Base-by-base conservation (phyloP, 2,113 vertebrate genomes). In the Pardalotus punctatus region DNA sequence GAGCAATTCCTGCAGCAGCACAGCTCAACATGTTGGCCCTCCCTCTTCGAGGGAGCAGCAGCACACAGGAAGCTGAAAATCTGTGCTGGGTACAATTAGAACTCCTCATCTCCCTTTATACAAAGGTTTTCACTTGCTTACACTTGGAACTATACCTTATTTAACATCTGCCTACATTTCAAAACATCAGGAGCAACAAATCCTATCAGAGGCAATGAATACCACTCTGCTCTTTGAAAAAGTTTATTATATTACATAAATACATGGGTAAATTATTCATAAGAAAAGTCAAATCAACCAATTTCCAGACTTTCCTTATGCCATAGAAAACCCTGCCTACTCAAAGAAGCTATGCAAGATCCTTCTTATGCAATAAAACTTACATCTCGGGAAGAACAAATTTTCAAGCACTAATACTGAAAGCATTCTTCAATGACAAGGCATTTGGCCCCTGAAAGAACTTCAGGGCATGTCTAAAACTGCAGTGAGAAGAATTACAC, bases 11-110 rank as follows among this genome's bases (percentile, higher is more conserved):
- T 12, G 50, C 56, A 70, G 82, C 66, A 86, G 42, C 51, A 3
- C 7, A 6, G 58, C 61, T 23, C 3, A 0, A 15, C 7, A 0
- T 0, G 3, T 3, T 5, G 0, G 33, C 38, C 54, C 24, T 14
- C 15, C 81, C 15, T 2, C 58, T 17, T 47, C 38, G 21, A 25
- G 51, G 28, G 5, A 20, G n/a, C 24, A 90, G 38, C 27, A 48
- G 69, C 13, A 47, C 12, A 0, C 4, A 21, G 5, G 14, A 12
- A 56, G 31, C 35, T 17, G 14, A 53, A 54, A 58, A 17, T 16
- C 19, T 50, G 10, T 12, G 21, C 82, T 60, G 27, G 45, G 10
- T 2, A 48, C 12, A 62, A 38, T 2, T 0, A 56, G 2, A 84
- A 58, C 29, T 73, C 56, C 33, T 14, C 14, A n/a, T 4, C 40